Conservation (phyloP, 2,888 invertebrate genomes). For the Sphecodes monilicornis region DNA sequence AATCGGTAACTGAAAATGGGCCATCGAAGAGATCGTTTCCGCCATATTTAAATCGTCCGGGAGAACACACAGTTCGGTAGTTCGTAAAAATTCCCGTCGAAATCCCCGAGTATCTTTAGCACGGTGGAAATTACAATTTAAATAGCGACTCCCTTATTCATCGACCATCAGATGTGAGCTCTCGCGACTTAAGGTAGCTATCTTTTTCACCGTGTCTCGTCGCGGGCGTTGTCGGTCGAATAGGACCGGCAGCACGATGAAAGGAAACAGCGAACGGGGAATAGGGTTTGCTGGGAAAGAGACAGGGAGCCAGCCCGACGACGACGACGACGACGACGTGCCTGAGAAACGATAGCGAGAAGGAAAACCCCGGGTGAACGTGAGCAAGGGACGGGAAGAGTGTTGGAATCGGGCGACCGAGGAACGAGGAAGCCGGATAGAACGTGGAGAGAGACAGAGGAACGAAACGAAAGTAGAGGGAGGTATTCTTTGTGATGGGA, state of each 20-base stretch:
- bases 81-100: conserved; percentile 47
- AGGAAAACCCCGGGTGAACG: conserved; percentile 24
- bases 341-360: conserved; percentile 39
- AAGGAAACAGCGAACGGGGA: conserved; percentile 5
- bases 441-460: conserved; percentile 25
- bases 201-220: conserved; percentile 35
- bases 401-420: neutral
- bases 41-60: conserved; percentile 30
- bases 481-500: conserved; percentile 79
- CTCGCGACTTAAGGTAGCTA: conserved; percentile 55
- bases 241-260: conserved; percentile 1
- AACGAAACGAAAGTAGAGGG: conserved; percentile 49
- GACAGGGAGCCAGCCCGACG: conserved; percentile 6
- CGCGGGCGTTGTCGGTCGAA: conserved; percentile 3
- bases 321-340: conserved; percentile 35
- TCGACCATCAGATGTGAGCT: conserved; percentile 69
- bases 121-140: conserved; percentile 73
- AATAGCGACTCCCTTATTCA: conserved; percentile 73
- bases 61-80: conserved; percentile 12
- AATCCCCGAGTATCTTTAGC: conserved; percentile 55
- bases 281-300: neutral
- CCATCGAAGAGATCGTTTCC: neutral
- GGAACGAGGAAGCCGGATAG: neutral
- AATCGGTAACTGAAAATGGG: neutral
- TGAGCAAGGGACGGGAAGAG: conserved; percentile 1